Evolutionary conservation across 2,888 invertebrate species (phyloP).

Genomic region (Drosophila histrio): DNA sequence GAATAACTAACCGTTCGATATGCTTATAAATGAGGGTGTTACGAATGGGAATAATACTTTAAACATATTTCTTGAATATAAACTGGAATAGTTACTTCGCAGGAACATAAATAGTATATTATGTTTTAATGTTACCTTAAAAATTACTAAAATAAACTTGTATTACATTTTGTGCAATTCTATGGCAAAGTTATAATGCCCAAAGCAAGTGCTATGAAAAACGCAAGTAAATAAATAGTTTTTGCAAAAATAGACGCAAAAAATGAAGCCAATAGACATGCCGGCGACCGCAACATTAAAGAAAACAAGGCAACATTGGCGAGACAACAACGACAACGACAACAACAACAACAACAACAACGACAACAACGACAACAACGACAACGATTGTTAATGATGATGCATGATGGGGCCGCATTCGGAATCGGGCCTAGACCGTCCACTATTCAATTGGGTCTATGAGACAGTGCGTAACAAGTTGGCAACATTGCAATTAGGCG

Average conservation of each 20-base stretch:
- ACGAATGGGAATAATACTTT: too few relatives aligned
- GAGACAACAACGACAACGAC: conserved; percentile 19
- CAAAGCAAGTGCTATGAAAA: conserved; percentile 6
- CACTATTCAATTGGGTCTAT: conserved; percentile 40
- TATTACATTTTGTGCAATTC: not conserved
- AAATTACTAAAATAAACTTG: not conserved
- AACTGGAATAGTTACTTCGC: too few relatives aligned
- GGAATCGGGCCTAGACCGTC: conserved; percentile 29
- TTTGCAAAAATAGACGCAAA: conserved; percentile 36
- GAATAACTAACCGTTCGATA: too few relatives aligned
- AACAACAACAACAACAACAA: conserved; percentile 6
- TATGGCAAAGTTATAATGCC: not conserved
- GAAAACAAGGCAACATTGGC: conserved; percentile 45
- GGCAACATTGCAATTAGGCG: conserved; percentile 48
- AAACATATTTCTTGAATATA: too few relatives aligned
- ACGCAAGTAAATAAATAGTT: conserved; percentile 46
- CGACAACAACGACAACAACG: conserved; percentile 7
- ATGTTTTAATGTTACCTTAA: not conserved
- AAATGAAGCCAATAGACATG: conserved; percentile 47
- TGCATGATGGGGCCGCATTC: conserved; percentile 38
- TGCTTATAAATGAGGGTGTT: too few relatives aligned
- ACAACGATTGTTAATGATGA: conserved; percentile 46
- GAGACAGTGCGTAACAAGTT: conserved; percentile 58
- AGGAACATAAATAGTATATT: too few relatives aligned
- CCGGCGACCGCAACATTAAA: conserved; percentile 55